A percentile compares a stretch with the other conserved stretches of the same genome.
Conservation (phyloP, 2,113 vertebrate genomes). For the Brachyistius frenatus region DNA sequence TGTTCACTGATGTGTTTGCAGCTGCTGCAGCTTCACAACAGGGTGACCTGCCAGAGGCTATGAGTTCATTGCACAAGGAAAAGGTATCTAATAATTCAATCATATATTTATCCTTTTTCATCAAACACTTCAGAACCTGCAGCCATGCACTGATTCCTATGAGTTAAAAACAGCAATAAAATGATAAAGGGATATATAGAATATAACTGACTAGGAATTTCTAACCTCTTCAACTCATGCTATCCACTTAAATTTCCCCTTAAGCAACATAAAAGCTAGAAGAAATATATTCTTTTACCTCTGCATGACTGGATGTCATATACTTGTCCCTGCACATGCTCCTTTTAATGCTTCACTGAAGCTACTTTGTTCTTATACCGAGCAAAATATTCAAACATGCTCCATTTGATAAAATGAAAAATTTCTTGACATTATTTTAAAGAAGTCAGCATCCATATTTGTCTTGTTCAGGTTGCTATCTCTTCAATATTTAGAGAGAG, state of each 20-base stretch:
- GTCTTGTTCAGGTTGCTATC: not conserved
- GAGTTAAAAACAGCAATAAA: not conserved
- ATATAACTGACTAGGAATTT: not conserved
- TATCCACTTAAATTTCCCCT: no score
- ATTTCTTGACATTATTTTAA: not conserved
- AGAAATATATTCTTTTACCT: not conserved
- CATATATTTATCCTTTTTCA: not conserved
- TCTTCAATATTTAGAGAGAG: no score
- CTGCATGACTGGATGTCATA: constrained; percentile 8
- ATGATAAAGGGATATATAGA: not conserved
- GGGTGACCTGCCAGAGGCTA: not conserved
- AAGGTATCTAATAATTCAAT: not conserved
- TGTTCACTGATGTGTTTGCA: not conserved
- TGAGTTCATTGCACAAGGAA: not conserved
- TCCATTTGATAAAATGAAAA: constrained; percentile 15
- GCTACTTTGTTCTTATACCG: constrained; percentile 52
- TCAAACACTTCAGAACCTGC: not conserved
- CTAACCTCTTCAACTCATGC: not conserved
- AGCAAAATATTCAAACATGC: constrained; percentile 6
- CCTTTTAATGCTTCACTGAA: constrained; percentile 71
- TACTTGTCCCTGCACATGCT: not conserved
- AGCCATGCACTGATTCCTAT: not conserved
- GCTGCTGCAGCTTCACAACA: not conserved
- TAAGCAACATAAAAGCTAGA: no score
- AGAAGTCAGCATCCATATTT: not conserved